Evolutionary conservation across 2,797 vertebrate genomes (phyloP).

Genomic region (Petrocephalus sullivani): DNA sequence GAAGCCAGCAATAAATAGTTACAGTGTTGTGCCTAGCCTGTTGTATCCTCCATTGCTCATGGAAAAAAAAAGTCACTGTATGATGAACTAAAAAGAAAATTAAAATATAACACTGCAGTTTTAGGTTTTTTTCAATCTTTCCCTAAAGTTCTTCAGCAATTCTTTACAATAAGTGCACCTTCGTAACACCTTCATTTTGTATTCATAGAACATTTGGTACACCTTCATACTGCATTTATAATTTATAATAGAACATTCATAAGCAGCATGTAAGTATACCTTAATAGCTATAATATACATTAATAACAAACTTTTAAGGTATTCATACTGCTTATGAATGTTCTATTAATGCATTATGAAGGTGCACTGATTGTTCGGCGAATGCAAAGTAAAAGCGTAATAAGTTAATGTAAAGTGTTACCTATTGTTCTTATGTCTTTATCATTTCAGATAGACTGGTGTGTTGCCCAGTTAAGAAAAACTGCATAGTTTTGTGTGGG

Average conservation of each 20-base stretch:
- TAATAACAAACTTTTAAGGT: background rate
- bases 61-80: background rate
- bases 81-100: background rate
- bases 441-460: background rate
- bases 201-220: background rate
- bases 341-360: background rate
- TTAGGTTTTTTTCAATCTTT: background rate
- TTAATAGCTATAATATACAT: background rate
- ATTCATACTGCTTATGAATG: background rate
- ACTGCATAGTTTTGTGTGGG: background rate
- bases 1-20: background rate
- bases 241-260: background rate
- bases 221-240: background rate
- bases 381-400: background rate
- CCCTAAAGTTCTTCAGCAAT: background rate
- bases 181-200: background rate
- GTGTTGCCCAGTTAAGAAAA: background rate
- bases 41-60: background rate
- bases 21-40: background rate
- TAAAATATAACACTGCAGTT: background rate
- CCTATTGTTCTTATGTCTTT: background rate
- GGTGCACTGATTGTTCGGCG: background rate
- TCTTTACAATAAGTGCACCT: background rate
- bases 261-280: background rate
- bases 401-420: background rate